phyloP scores from a whole-genome alignment of 2,797 vertebrate species.

The Aldrovandia affinis region DNA sequence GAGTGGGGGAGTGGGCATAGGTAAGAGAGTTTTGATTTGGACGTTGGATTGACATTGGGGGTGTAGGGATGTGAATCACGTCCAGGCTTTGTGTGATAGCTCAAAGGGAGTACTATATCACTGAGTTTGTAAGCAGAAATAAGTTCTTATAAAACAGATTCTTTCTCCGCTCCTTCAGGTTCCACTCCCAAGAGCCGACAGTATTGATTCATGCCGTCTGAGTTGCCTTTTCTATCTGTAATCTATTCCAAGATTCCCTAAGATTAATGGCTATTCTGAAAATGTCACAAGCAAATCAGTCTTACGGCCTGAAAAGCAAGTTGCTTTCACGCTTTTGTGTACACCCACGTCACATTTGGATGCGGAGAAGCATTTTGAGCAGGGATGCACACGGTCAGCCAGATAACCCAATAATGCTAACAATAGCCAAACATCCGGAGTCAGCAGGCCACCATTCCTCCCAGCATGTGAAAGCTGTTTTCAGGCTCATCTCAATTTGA shows the following conservation, averaged over 20 bases:
- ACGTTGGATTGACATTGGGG: slow-evolving; percentile 3
- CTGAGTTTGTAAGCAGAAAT: not conserved
- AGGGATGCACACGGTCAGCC: not conserved
- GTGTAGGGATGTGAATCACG: not conserved
- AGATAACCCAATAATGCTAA: not conserved
- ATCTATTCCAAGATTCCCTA: not conserved
- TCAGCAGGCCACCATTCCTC: not conserved
- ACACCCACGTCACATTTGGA: not conserved
- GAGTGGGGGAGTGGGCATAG: not conserved
- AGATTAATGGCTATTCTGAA: not conserved
- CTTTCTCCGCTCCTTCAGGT: not conserved
- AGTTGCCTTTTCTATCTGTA: not conserved
- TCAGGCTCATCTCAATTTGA: not conserved
- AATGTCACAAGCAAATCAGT: not conserved
- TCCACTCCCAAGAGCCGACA: not conserved
- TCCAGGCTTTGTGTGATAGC: not conserved
- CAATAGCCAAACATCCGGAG: slow-evolving; percentile 4
- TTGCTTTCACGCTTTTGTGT: not conserved
- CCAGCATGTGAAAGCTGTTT: not conserved
- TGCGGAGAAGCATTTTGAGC: not conserved
- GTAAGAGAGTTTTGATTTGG: not conserved
- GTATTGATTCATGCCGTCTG: not conserved
- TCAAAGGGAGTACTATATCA: not conserved
- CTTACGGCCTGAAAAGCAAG: not conserved
- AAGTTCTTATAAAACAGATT: not conserved